Conservation (phyloP, 2,797 vertebrate species). For the Manis javanica region DNA sequence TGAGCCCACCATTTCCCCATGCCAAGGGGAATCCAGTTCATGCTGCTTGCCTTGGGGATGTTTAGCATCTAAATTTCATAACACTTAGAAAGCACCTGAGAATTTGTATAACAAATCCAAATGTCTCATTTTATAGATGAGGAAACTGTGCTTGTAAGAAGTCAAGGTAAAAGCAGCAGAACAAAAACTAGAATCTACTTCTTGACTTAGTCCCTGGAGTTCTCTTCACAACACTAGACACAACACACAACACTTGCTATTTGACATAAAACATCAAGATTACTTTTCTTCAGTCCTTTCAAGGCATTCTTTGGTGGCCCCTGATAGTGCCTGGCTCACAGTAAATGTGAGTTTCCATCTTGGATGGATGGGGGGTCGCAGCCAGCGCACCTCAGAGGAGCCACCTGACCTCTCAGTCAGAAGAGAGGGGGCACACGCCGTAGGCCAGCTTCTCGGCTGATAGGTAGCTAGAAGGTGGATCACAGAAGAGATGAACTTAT, state of each 20-base stretch:
- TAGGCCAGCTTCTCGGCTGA: neutral
- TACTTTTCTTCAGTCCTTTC: neutral
- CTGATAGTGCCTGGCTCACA: neutral
- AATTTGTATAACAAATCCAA: neutral
- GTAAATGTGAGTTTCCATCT: neutral
- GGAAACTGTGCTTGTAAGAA: neutral
- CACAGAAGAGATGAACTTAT: neutral
- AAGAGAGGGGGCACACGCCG: neutral
- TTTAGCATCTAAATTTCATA: neutral
- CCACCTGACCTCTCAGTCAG: neutral
- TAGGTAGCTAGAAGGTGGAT: neutral
- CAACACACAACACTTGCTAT: neutral
- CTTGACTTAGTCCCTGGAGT: neutral
- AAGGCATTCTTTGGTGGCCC: neutral
- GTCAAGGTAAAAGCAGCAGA: neutral
- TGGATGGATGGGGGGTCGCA: neutral
- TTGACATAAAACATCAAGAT: neutral
- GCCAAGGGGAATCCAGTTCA: neutral
- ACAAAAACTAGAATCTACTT: neutral
- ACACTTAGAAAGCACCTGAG: neutral
- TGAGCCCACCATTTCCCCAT: neutral
- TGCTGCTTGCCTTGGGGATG: neutral
- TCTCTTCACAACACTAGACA: neutral
- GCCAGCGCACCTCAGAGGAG: neutral
- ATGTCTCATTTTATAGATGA: neutral